Percentiles rank a stretch among this genome's conserved stretches.
phyloP scores from a whole-genome alignment of 2,888 invertebrate genomes.

The Eledona agricola region DNA sequence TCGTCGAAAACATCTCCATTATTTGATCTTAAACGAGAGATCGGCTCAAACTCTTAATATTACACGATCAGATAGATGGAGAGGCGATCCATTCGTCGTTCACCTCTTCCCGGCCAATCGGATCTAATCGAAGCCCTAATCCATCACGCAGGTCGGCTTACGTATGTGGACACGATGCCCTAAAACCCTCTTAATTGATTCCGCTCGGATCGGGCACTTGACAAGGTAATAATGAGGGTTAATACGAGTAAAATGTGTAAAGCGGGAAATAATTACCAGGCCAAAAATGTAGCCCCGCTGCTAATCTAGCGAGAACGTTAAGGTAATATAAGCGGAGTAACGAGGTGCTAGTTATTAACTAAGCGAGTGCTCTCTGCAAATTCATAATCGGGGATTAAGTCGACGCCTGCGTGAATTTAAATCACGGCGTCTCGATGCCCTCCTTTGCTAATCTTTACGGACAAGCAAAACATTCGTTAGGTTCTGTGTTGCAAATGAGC shows the following conservation, averaged over 20 bases:
- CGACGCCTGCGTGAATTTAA: no score
- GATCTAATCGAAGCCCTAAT: constrained; percentile 63
- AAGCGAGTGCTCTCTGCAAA: constrained; percentile 33
- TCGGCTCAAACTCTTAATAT: constrained; percentile 50
- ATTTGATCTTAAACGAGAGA: constrained; percentile 51
- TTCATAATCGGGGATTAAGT: constrained; percentile 35
- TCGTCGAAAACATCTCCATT: constrained; percentile 54
- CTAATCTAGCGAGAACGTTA: constrained; percentile 26
- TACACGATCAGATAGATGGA: constrained; percentile 31
- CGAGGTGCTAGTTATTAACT: constrained; percentile 32
- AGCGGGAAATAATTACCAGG: constrained; percentile 37
- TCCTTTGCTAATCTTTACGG: no score
- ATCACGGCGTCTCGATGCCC: no score
- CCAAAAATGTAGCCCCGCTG: constrained; percentile 38
- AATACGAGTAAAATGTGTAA: no score
- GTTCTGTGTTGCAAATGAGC: no score
- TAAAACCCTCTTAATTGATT: constrained; percentile 43
- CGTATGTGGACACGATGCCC: constrained; percentile 47
- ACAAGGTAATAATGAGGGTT: no score
- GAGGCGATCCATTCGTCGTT: constrained; percentile 24
- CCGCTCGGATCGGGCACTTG: constrained; percentile 48
- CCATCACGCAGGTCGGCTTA: constrained; percentile 60
- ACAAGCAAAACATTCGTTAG: no score
- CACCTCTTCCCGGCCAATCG: constrained; percentile 54
- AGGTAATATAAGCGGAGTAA: constrained; percentile 30